These are phyloP conservation scores for Andrena minutula DNA, from an alignment of 2,888 invertebrate species.

Conservation along the genomic window DNA sequence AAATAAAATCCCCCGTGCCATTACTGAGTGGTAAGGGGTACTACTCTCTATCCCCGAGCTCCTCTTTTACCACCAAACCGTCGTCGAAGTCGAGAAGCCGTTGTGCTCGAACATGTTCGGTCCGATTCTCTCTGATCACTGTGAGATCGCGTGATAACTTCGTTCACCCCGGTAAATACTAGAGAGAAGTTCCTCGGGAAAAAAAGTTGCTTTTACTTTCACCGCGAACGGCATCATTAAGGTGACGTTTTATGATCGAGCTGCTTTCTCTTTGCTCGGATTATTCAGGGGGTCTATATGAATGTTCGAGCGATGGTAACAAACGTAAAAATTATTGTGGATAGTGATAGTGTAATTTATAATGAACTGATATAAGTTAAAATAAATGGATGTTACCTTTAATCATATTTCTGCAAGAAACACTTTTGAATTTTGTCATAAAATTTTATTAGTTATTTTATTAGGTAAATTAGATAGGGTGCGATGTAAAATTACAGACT, in stretches of 20 bases:
- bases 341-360: not conserved
- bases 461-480: too few relatives aligned
- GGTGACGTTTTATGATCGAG: slow-evolving; percentile 35
- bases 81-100: slow-evolving; percentile 67
- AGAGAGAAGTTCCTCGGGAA: slow-evolving; percentile 46
- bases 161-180: slow-evolving; percentile 61
- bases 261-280: slow-evolving; percentile 9
- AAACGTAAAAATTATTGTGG: not conserved
- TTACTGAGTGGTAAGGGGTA: slow-evolving; percentile 66
- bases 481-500: too few relatives aligned
- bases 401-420: not conserved
- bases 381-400: not conserved
- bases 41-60: slow-evolving; percentile 56
- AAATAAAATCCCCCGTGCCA: slow-evolving; percentile 77
- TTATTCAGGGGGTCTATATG: not conserved
- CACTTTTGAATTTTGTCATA: too few relatives aligned
- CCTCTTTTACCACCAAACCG: slow-evolving; percentile 58
- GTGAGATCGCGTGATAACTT: slow-evolving; percentile 72
- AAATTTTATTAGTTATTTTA: too few relatives aligned
- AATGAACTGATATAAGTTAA: not conserved
- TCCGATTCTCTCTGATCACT: slow-evolving; percentile 75
- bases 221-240: slow-evolving; percentile 40
- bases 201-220: slow-evolving; percentile 46
- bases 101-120: slow-evolving; percentile 66
- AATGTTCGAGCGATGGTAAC: not conserved